Base-by-base conservation (phyloP, 2,113 vertebrate species). In the Polyodon spathula region DNA sequence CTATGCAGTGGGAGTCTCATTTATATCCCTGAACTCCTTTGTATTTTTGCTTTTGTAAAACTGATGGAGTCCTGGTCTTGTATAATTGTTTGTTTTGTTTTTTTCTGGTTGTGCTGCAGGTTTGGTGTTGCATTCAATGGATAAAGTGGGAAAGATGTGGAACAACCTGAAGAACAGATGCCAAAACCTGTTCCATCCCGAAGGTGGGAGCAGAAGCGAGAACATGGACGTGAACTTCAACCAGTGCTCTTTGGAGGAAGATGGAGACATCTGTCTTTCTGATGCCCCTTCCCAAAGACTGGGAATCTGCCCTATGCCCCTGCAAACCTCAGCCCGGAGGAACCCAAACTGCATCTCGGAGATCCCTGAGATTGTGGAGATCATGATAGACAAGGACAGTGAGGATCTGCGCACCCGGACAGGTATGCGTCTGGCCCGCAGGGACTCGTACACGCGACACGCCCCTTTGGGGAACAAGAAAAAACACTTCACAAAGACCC, bases 391-490 rank as follows among this genome's bases (percentile, higher is more conserved):
- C 73, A 95, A 94, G 65, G 95, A 97, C 52, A 83, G 77, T 1
- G 85, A 89, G 56, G 94, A 97, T 41, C 66, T 76, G 0, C 81
- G 85, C 44, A 80, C 81, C 40, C 68, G 78, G 1, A 74, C 87
- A 0, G 83, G 86, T 37, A 60, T 88, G 16, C 84, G 87, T 9
- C 70, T 93, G 38, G 81, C 89, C 7, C 89, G 93, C 6, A 89
- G 95, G 76, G 96, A 99, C 83, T 99, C 96, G 0, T 99, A 98
- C 40, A 95, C 95, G 12, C 88, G 94, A 1, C 94, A 97, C 38
- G 96, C 94, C 40, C 96, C 96, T 0, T 97, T 94, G 95, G 93
- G 95, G 42, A 93, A 93, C 58, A 97, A 97, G 86, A 99, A 98
- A 81, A 98, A 97, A 77, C 95, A 98, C 81, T 97, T 93, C 68